A percentile compares a stretch with the other conserved stretches of the same genome.
phyloP scores from a whole-genome alignment of 2,113 vertebrate genomes.

The Nibea albiflora region DNA sequence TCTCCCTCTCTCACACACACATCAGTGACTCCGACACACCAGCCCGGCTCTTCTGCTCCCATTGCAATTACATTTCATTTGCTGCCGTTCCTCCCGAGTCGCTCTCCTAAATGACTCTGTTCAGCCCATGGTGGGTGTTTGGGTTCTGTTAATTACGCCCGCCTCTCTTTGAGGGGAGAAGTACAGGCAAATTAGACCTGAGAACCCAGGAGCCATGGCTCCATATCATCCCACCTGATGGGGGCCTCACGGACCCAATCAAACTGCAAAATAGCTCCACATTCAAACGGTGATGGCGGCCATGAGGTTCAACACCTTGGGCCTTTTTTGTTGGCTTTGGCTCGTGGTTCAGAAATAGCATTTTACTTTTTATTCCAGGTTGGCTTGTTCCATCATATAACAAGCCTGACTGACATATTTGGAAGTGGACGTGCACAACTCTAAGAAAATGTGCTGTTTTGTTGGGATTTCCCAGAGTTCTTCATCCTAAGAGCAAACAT shows the following conservation, averaged over 20 bases:
- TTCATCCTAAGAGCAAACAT: background rate
- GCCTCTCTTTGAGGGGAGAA: constrained; percentile 66
- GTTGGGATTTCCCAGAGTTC: background rate
- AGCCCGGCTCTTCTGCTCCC: constrained; percentile 71
- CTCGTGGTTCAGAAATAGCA: constrained; percentile 5
- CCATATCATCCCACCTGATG: constrained; percentile 64
- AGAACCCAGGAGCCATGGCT: constrained; percentile 55
- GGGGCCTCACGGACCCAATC: constrained; percentile 62
- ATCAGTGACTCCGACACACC: constrained; percentile 59
- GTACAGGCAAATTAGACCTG: constrained; percentile 72
- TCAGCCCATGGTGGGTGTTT: constrained; percentile 73
- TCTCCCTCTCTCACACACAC: constrained; percentile 51
- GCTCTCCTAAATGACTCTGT: constrained; percentile 76
- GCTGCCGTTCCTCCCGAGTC: constrained; percentile 76
- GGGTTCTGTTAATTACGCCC: constrained; percentile 75
- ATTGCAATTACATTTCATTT: constrained; percentile 84
- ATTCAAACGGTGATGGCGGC: constrained; percentile 39
- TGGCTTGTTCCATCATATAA: background rate
- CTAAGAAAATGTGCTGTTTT: background rate
- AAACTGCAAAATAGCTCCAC: constrained; percentile 49
- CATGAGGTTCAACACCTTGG: constrained; percentile 22
- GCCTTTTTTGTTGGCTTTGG: constrained; percentile 28
- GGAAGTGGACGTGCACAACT: background rate
- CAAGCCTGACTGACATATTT: constrained; percentile 3
- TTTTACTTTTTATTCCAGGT: constrained; percentile 21